Evolutionary conservation across 30 jellyfish, hydroid and myxozoan genomes (phyloP), one percentile per base, ranked within the genome.

Genomic region (Hydractinia symbiolongicarpus): DNA sequence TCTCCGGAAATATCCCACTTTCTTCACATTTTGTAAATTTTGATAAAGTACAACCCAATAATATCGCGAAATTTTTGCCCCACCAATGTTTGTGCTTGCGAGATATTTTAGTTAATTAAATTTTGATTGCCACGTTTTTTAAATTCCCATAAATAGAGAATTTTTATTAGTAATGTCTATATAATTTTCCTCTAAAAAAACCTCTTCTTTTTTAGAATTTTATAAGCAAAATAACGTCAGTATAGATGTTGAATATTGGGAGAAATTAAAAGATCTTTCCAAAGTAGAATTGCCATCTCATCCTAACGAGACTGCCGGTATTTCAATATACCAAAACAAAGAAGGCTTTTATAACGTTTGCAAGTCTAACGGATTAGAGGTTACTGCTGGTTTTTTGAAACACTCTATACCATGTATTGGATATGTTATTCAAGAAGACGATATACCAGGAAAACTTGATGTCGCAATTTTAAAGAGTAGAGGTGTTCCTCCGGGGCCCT

Each of bases 401-500:
- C 97, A 90, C 56, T 67, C 89, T 16, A 76, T 86, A 8, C 87
- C 86, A 16, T 90, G 95, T 70, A 87, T 86, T 53, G 97, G 97
- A 15, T 90, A 30, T 78, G 94, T 90, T 13, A 62, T 90, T 49
- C 67, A 66, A 40, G 97, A 90, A 61, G 78, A 82, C 57, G 83
- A 82, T 50, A 64, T 86, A 20, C 95, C 97, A 4, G 97, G 97
- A 61, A 88, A 90, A 53, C 88, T 90, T 50, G 95, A 90, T 78
- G 95, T 89, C 73, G 67, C 53, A 14, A 51, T 83, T 56, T 81
- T 90, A 8, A 85, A 76, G 78, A 60, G 85, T 50, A 81, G 17
- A 49, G 97, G 97, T 5, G 72, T 90, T 5, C 83, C 90, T 4
- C 94, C 97, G 5, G 97, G 97, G 13, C 97, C 97, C 5, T 17